Conservation (phyloP, 1,140 invertebrate genomes). For the Drosophila malerkotliana region DNA sequence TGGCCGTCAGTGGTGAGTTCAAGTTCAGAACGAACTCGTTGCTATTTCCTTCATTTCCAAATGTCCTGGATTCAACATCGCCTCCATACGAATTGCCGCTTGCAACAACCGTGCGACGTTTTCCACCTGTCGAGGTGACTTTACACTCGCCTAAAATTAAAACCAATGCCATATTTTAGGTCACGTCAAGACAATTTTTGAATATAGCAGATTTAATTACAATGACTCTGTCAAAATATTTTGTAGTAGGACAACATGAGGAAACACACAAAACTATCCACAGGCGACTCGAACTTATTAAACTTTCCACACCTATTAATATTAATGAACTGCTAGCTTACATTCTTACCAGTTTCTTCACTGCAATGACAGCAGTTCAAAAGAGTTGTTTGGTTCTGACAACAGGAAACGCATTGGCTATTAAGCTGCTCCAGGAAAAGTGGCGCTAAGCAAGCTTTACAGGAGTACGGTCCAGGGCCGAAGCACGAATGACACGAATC, state of each 20-base stretch:
- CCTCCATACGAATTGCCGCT: conserved; percentile 65
- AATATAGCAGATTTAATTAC: too few species aligned
- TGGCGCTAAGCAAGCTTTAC: conserved; percentile 87
- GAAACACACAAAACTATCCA: too few species aligned
- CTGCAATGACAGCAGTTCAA: conserved; percentile 72
- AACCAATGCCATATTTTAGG: background rate
- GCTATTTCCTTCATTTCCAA: conserved; percentile 78
- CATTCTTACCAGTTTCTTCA: conserved; percentile 86
- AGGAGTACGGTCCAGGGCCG: conserved; percentile 89
- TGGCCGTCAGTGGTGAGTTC: conserved; percentile 85
- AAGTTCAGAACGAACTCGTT: conserved; percentile 70
- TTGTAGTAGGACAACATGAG: too few species aligned
- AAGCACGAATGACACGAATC: conserved; percentile 88
- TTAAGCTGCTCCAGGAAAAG: conserved; percentile 88
- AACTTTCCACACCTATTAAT: too few species aligned
- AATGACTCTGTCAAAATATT: too few species aligned
- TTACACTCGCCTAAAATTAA: conserved; percentile 86
- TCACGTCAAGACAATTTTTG: too few species aligned
- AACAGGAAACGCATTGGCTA: conserved; percentile 90
- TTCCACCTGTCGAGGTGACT: conserved; percentile 90
- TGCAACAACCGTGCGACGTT: conserved; percentile 88
- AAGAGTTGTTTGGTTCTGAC: conserved; percentile 85
- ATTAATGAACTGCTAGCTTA: background rate
- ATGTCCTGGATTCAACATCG: conserved; percentile 55
- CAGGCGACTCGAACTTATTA: too few species aligned